phyloP scores from a whole-genome alignment of 2,113 vertebrate species.

The Nesoenas mayeri region DNA sequence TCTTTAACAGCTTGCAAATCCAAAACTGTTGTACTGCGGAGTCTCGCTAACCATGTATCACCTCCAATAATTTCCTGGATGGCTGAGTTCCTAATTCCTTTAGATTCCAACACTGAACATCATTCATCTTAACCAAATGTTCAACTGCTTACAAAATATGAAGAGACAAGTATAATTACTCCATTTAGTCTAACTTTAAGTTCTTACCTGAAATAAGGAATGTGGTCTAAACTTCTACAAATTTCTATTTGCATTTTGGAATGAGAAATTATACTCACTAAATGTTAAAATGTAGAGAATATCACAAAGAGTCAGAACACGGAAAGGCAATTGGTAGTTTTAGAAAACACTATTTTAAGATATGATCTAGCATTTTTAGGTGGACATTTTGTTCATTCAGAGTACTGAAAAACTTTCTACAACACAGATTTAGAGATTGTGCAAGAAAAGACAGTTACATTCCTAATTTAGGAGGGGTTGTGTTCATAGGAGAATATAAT shows the following conservation, averaged over 20 bases:
- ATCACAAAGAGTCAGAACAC: background rate
- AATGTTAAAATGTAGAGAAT: background rate
- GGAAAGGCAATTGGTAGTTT: background rate
- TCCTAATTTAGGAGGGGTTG: background rate
- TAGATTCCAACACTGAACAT: background rate
- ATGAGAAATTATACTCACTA: background rate
- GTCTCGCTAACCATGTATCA: background rate
- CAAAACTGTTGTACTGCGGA: background rate
- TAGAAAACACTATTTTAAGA: background rate
- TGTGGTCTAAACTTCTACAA: background rate
- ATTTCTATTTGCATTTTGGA: background rate
- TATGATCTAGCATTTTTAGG: background rate
- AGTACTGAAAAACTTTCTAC: background rate
- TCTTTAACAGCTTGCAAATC: background rate
- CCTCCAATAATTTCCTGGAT: background rate
- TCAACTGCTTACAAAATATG: constrained; percentile 15
- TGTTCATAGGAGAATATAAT: background rate
- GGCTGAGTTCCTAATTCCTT: constrained; percentile 1
- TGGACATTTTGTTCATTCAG: background rate
- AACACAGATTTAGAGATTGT: background rate
- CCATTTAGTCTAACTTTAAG: background rate
- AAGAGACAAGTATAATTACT: background rate
- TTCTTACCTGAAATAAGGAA: background rate
- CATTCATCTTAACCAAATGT: background rate
- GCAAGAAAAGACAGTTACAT: background rate